Percentiles rank a stretch among this genome's conserved stretches.
Conservation (phyloP, 1,140 invertebrate species). For the Atta colombica region DNA sequence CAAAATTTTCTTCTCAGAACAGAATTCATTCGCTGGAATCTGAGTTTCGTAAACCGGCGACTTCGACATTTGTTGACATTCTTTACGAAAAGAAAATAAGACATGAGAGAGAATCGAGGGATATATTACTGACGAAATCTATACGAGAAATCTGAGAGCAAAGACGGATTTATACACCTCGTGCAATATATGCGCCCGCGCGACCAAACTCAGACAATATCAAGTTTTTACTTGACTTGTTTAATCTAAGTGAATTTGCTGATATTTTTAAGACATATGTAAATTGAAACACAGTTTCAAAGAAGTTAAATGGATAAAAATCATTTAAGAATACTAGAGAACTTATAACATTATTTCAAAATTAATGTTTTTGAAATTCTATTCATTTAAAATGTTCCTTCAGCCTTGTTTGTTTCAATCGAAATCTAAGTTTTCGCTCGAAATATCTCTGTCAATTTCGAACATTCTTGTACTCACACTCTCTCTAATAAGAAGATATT, state of each 20-base stretch:
- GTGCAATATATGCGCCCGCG: conserved; percentile 54
- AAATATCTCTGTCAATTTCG: background rate
- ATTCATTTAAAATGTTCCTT: background rate
- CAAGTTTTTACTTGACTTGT: conserved; percentile 52
- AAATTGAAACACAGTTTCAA: conserved; percentile 44
- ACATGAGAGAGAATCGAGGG: background rate
- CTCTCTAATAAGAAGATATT: background rate
- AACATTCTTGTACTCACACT: background rate
- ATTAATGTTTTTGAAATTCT: background rate
- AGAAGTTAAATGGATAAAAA: conserved; percentile 1
- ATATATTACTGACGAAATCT: conserved; percentile 32
- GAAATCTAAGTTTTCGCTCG: background rate
- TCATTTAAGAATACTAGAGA: background rate
- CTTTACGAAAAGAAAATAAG: conserved; percentile 55
- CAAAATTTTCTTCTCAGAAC: conserved; percentile 44
- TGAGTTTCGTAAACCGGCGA: conserved; percentile 41
- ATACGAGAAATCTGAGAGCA: conserved; percentile 62
- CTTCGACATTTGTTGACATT: conserved; percentile 54
- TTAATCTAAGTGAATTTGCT: conserved; percentile 35
- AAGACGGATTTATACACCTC: conserved; percentile 59
- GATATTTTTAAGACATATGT: conserved; percentile 36
- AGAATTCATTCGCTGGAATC: conserved; percentile 33
- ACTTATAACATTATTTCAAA: no score
- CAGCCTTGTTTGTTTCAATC: background rate
- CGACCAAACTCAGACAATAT: conserved; percentile 60